These are phyloP conservation scores for Drosophila kokeensis DNA, from an alignment of 2,888 invertebrate genomes.

Conservation along the genomic window DNA sequence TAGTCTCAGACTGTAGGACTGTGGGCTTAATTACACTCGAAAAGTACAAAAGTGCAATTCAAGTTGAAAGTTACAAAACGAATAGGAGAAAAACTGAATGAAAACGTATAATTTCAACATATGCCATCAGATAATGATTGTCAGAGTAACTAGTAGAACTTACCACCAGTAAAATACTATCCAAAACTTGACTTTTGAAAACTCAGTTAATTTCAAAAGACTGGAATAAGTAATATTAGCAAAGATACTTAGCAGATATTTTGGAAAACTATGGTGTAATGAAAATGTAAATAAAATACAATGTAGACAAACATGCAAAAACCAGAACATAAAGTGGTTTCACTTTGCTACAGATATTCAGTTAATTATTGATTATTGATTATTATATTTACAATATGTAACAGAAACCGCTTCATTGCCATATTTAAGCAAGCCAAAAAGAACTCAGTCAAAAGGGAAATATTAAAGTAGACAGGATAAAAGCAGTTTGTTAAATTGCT, in stretches of 20 bases:
- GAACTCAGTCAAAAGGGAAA: neutral
- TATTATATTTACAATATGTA: neutral
- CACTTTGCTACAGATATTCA: neutral
- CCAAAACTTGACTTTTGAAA: too few species aligned
- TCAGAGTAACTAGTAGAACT: neutral
- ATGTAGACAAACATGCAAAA: neutral
- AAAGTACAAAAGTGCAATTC: neutral
- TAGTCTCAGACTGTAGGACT: neutral
- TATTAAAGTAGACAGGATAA: conserved; percentile 9
- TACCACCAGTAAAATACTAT: neutral
- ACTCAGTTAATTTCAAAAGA: too few species aligned
- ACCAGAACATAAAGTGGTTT: neutral
- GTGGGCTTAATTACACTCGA: neutral
- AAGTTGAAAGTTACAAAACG: neutral
- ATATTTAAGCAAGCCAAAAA: neutral
- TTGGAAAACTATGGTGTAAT: neutral
- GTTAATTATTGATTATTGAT: neutral
- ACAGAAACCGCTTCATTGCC: neutral
- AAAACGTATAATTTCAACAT: neutral
- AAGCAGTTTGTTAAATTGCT: conserved; percentile 1
- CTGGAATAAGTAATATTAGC: neutral
- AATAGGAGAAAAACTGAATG: neutral
- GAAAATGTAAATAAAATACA: neutral
- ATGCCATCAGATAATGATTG: neutral
- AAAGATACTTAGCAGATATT: neutral